Evolutionary conservation across 2,113 vertebrate species (phyloP).

Genomic region (Australoheros scitulus): DNA sequence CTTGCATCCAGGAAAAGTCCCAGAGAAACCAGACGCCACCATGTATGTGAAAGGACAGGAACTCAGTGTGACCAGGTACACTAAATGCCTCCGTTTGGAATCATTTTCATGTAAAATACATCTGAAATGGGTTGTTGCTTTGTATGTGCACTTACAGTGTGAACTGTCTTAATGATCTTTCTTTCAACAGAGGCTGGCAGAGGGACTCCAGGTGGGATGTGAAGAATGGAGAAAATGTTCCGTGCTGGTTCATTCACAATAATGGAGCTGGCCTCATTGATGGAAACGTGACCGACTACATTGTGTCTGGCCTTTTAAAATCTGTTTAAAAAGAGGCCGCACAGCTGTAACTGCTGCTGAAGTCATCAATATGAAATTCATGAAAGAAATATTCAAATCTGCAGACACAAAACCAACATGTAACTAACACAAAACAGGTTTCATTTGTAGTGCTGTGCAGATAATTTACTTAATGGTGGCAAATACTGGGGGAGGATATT

Average conservation of each 20-base stretch:
- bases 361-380: neutral
- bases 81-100: neutral
- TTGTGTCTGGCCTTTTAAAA: slow-evolving; percentile 79
- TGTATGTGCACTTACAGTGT: neutral
- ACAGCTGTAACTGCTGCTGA: neutral
- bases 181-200: slow-evolving; percentile 87
- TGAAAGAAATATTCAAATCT: slow-evolving; percentile 1
- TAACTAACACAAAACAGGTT: neutral
- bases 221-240: slow-evolving; percentile 75
- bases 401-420: neutral
- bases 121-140: neutral
- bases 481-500: neutral
- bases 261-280: slow-evolving; percentile 90
- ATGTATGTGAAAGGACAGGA: slow-evolving; percentile 89
- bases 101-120: neutral
- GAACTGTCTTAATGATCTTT: neutral
- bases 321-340: slow-evolving; percentile 23
- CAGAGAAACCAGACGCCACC: slow-evolving; percentile 90
- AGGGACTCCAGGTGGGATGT: slow-evolving; percentile 86
- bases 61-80: slow-evolving; percentile 91
- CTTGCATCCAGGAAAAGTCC: slow-evolving; percentile 83
- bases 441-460: neutral
- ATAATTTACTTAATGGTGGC: neutral
- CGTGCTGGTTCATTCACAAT: slow-evolving; percentile 93
- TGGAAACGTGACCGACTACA: slow-evolving; percentile 84